Conservation (phyloP, 2,797 vertebrate genomes). For the Phyllotis vaccarum region DNA sequence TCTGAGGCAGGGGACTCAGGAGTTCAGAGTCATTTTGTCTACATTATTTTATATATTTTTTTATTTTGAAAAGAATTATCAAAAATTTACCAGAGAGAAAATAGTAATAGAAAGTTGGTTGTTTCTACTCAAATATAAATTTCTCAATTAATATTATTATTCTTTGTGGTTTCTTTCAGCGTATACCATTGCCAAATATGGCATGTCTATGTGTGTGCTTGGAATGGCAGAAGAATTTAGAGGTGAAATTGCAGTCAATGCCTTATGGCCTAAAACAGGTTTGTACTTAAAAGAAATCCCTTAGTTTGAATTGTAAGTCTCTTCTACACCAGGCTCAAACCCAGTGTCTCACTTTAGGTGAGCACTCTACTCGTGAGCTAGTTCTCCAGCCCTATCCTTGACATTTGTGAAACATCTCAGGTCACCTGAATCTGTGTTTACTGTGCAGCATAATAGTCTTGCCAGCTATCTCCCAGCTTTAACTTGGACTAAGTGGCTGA, state of each 20-base stretch:
- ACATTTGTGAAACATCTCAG: background rate
- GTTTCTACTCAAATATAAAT: constrained; percentile 26
- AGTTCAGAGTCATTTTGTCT: background rate
- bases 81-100: constrained; percentile 32
- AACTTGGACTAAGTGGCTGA: background rate
- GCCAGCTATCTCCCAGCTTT: background rate
- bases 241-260: constrained; percentile 97
- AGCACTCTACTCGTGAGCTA: background rate
- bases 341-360: background rate
- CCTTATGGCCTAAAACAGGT: constrained; percentile 98
- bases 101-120: constrained; percentile 19
- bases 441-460: background rate
- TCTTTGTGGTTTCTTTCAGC: constrained; percentile 88
- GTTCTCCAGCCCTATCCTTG: background rate
- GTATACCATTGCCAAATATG: constrained; percentile 98
- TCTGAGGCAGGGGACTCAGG: background rate
- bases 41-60: background rate
- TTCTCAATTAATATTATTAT: constrained; percentile 20
- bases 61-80: constrained; percentile 23
- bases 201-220: constrained; percentile 99
- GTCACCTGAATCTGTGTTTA: background rate
- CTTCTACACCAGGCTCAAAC: background rate
- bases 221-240: constrained; percentile 98
- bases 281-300: constrained; percentile 44
- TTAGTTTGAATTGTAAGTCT: background rate